Evolutionary conservation across 2,797 vertebrate species (phyloP).

Genomic region (Amphiprion clarkii): DNA sequence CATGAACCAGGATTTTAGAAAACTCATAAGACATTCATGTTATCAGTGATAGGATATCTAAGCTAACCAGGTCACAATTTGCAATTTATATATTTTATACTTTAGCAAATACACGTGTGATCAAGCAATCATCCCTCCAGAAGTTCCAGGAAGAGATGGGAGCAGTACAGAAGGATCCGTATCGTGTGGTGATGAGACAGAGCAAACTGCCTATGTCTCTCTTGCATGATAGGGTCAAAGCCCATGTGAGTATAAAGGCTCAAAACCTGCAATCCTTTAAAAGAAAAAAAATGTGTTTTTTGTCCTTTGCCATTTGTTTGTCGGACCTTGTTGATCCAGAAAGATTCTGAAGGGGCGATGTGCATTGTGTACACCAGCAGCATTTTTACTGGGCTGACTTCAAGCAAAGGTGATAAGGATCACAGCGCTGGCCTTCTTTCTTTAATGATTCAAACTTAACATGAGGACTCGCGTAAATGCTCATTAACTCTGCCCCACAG

Average conservation of each 20-base stretch:
- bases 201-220: slow-evolving; percentile 98
- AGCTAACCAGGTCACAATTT: background rate
- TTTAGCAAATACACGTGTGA: slow-evolving; percentile 96
- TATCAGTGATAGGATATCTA: background rate
- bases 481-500: slow-evolving; percentile 15
- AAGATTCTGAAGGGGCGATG: background rate
- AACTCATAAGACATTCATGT: background rate
- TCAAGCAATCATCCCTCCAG: slow-evolving; percentile 97
- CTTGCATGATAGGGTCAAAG: slow-evolving; percentile 91
- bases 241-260: slow-evolving; percentile 90
- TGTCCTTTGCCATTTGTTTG: background rate
- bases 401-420: background rate
- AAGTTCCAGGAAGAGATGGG: slow-evolving; percentile 98
- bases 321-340: background rate
- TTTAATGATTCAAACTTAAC: slow-evolving; percentile 49
- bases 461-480: slow-evolving; percentile 37
- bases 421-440: slow-evolving; percentile 1
- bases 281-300: background rate
- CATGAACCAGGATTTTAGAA: background rate
- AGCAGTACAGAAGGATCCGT: slow-evolving; percentile 93
- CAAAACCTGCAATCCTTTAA: background rate
- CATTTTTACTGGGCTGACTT: background rate
- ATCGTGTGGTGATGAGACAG: slow-evolving; percentile 95
- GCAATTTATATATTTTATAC: background rate
- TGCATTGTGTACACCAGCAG: background rate